Evolutionary conservation across 2,113 vertebrate genomes (phyloP).

Genomic region (Petrocephalus microphthalmus): DNA sequence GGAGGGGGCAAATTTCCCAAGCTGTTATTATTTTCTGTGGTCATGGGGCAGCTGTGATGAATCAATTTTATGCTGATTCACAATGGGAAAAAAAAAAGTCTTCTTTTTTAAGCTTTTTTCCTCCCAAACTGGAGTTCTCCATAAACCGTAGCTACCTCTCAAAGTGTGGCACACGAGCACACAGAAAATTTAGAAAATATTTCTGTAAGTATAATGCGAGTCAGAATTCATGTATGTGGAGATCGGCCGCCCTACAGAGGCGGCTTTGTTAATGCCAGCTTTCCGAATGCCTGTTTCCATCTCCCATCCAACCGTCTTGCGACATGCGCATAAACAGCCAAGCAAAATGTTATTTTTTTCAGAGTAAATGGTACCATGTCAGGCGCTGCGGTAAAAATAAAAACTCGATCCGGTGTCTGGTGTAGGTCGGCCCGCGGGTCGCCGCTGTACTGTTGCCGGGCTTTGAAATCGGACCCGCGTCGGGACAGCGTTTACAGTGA

Average conservation of each 20-base stretch:
- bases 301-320: background rate
- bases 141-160: background rate
- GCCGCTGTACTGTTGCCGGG: background rate
- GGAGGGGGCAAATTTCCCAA: conserved; percentile 40
- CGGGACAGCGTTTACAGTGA: conserved; percentile 26
- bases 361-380: conserved; percentile 6
- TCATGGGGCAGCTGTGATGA: conserved; percentile 48
- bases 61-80: conserved; percentile 49
- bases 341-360: conserved; percentile 14
- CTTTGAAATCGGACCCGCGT: conserved; percentile 29
- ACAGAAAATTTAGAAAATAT: background rate
- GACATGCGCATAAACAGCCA: background rate
- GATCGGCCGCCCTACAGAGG: background rate
- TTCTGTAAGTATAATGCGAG: background rate
- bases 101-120: conserved; percentile 24
- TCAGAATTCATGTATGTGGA: background rate
- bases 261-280: background rate
- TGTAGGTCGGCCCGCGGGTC: background rate
- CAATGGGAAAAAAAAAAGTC: conserved; percentile 37
- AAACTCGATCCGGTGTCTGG: background rate
- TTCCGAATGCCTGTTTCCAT: background rate
- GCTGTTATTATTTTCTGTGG: conserved; percentile 52
- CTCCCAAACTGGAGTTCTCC: background rate
- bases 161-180: background rate
- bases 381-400: conserved; percentile 5